Percentiles rank a stretch among this genome's conserved stretches.
phyloP scores from a whole-genome alignment of 1,140 invertebrate species.

The Drosophila tani region DNA sequence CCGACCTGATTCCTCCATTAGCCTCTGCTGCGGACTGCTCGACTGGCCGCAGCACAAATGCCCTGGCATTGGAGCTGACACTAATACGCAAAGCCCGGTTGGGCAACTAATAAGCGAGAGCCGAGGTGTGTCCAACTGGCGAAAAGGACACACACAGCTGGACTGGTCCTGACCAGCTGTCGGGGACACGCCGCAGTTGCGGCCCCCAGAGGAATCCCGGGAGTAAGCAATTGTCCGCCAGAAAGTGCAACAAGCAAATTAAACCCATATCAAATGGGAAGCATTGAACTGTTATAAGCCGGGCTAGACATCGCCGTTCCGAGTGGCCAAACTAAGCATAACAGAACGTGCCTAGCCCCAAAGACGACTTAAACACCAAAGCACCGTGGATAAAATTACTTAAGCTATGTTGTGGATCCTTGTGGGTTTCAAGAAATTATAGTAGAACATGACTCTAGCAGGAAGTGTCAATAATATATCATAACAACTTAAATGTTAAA shows the following conservation, averaged over 20 bases:
- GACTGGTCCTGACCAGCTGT: constrained; percentile 17
- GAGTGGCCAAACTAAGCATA: constrained; percentile 16
- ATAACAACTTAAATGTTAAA: too few relatives aligned
- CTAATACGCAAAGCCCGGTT: constrained; percentile 76
- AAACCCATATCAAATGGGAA: constrained; percentile 74
- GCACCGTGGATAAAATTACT: constrained; percentile 20
- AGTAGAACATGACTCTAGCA: background rate
- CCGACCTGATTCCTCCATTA: constrained; percentile 6
- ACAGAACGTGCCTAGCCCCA: constrained; percentile 15
- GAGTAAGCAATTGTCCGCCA: constrained; percentile 21
- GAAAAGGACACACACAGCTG: constrained; percentile 17
- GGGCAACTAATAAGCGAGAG: constrained; percentile 72
- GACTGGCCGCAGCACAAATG: constrained; percentile 62
- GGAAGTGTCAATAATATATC: background rate
- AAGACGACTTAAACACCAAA: background rate
- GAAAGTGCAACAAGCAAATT: constrained; percentile 58
- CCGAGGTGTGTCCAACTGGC: constrained; percentile 43
- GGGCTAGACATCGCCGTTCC: constrained; percentile 41
- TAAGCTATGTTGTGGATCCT: background rate
- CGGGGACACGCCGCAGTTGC: constrained; percentile 31
- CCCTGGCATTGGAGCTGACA: constrained; percentile 71
- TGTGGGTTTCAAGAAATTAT: background rate
- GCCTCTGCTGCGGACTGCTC: constrained; percentile 42
- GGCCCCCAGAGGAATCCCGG: constrained; percentile 25
- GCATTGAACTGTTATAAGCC: constrained; percentile 71